phyloP scores from a whole-genome alignment of 2,113 vertebrate genomes.

The Archocentrus centrarchus region DNA sequence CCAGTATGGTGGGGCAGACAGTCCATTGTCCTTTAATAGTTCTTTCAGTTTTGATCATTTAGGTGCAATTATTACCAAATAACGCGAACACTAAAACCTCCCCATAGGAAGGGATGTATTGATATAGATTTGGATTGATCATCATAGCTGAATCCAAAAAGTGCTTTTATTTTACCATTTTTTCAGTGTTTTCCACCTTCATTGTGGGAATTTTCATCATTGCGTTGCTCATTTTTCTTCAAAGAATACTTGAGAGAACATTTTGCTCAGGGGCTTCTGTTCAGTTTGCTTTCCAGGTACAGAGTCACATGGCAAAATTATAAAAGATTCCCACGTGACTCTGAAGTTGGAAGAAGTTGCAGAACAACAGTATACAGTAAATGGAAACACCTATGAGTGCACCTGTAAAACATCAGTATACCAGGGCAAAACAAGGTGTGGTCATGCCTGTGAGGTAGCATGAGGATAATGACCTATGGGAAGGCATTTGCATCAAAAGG shows the following conservation, averaged over 20 bases:
- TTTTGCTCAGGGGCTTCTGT: background rate
- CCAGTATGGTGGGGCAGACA: background rate
- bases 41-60: background rate
- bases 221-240: background rate
- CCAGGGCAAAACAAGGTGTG: conserved; percentile 69
- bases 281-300: background rate
- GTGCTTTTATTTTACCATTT: background rate
- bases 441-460: background rate
- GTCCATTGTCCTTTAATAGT: background rate
- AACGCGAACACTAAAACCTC: background rate
- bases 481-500: conserved; percentile 42
- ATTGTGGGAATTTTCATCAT: background rate
- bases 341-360: background rate
- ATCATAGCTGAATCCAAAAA: background rate
- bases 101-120: background rate
- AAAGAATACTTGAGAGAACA: background rate
- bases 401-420: conserved; percentile 10
- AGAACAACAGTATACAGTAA: conserved; percentile 58
- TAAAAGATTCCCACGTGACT: background rate
- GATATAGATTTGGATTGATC: background rate
- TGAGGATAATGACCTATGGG: background rate
- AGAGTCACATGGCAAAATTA: background rate
- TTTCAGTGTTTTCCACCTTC: background rate
- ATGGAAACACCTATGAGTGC: conserved; percentile 56
- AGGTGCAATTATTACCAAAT: background rate